Evolutionary conservation across 2,113 vertebrate genomes (phyloP).

Genomic region (Origma solitaria): DNA sequence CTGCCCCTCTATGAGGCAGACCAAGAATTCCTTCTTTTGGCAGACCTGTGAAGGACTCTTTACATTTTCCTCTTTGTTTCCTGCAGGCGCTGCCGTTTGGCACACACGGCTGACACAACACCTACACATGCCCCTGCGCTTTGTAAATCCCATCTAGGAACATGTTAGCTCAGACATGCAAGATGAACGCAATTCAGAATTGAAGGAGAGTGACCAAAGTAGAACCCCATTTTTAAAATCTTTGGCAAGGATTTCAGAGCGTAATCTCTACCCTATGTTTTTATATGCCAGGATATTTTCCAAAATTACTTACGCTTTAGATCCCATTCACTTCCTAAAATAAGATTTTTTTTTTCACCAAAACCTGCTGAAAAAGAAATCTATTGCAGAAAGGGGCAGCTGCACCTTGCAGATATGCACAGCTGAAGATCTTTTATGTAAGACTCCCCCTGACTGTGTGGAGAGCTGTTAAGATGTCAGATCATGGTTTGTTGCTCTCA

Average conservation of each 20-base stretch:
- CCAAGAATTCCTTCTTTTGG: background rate
- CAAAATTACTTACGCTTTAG: background rate
- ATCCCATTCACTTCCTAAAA: background rate
- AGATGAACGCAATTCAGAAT: background rate
- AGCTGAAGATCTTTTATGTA: slow-evolving; percentile 47
- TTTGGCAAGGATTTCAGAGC: background rate
- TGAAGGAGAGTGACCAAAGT: background rate
- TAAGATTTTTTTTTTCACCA: background rate
- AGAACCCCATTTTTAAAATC: background rate
- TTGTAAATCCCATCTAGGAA: background rate
- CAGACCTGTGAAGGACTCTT: background rate
- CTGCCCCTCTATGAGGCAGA: background rate
- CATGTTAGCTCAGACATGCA: background rate
- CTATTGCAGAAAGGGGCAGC: background rate
- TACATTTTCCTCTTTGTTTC: background rate
- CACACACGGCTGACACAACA: background rate
- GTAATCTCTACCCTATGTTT: background rate
- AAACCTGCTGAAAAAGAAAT: background rate
- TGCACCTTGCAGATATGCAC: slow-evolving; percentile 3
- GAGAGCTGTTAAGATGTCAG: slow-evolving; percentile 58
- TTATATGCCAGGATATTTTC: background rate
- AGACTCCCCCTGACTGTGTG: slow-evolving; percentile 20
- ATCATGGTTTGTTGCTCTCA: slow-evolving; percentile 53
- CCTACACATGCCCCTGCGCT: background rate
- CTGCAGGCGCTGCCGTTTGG: background rate